These are phyloP conservation scores for Esox lucius DNA, from an alignment of 2,797 vertebrate species.

Conservation along the genomic window DNA sequence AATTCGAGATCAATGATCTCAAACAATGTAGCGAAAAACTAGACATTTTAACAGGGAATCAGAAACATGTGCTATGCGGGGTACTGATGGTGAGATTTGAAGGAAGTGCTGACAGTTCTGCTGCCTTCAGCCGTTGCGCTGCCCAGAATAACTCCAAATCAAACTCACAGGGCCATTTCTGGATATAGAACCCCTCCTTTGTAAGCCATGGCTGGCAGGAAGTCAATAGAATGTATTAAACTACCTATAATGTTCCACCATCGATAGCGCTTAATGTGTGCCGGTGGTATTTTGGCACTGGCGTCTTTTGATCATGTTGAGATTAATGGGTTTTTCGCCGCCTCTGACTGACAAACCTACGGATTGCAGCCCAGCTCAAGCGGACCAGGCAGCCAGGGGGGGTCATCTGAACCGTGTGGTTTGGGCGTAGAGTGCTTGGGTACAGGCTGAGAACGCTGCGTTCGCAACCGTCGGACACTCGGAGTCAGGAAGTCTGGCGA, in stretches of 20 bases:
- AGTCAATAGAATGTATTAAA: slow-evolving; percentile 80
- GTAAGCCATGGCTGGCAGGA: slow-evolving; percentile 77
- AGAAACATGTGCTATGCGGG: slow-evolving; percentile 63
- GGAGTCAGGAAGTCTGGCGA: slow-evolving; percentile 89
- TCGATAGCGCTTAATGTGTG: slow-evolving; percentile 77
- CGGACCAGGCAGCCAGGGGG: slow-evolving; percentile 70
- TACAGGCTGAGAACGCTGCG: slow-evolving; percentile 70
- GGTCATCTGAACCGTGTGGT: slow-evolving; percentile 87
- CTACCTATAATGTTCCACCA: slow-evolving; percentile 67
- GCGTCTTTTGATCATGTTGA: slow-evolving; percentile 76
- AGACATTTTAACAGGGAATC: slow-evolving; percentile 53
- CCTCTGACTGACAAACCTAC: slow-evolving; percentile 66
- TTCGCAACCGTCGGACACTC: slow-evolving; percentile 78
- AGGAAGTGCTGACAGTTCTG: slow-evolving; percentile 60
- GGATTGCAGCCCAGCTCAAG: slow-evolving; percentile 53
- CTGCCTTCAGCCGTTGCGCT: slow-evolving; percentile 57
- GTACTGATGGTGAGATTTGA: slow-evolving; percentile 46
- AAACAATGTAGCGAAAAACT: slow-evolving; percentile 48
- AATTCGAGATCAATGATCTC: slow-evolving; percentile 58
- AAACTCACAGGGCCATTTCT: slow-evolving; percentile 62
- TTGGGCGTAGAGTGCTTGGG: slow-evolving; percentile 79
- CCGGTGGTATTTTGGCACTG: slow-evolving; percentile 70
- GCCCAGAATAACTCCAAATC: slow-evolving; percentile 49
- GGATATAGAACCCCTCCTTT: slow-evolving; percentile 65
- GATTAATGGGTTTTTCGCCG: slow-evolving; percentile 77